A percentile compares a stretch with the other conserved stretches of the same genome.
Conservation (phyloP, 1,140 invertebrate species). For the Halyomorpha halys region DNA sequence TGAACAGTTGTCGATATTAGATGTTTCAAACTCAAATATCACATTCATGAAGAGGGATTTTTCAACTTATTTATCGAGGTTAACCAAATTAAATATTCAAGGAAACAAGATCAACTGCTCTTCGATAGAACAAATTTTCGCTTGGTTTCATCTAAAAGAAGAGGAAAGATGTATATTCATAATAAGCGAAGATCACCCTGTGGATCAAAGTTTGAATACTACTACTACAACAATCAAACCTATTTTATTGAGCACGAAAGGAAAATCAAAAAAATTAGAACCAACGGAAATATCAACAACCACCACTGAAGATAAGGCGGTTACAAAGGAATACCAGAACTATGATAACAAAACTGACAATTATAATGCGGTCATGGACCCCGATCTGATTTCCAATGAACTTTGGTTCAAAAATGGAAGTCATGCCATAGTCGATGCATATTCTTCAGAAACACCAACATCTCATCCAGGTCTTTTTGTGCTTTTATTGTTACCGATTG, state of each 20-base stretch:
- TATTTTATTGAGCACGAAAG: background rate
- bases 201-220: background rate
- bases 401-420: slow-evolving; percentile 20
- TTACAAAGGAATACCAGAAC: background rate
- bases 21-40: slow-evolving; percentile 54
- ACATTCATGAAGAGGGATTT: slow-evolving; percentile 54
- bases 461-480: slow-evolving; percentile 26
- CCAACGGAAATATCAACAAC: background rate
- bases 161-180: slow-evolving; percentile 15
- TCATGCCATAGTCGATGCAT: slow-evolving; percentile 22
- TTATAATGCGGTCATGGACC: background rate
- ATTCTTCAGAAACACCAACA: slow-evolving; percentile 22
- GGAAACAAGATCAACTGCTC: slow-evolving; percentile 53
- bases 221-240: background rate
- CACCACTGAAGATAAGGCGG: background rate
- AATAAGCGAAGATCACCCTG: slow-evolving; percentile 17
- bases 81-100: slow-evolving; percentile 46
- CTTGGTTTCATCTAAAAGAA: slow-evolving; percentile 15
- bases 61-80: slow-evolving; percentile 53
- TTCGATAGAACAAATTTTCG: background rate
- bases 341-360: background rate
- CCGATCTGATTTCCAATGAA: slow-evolving; percentile 20
- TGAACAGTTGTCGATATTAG: slow-evolving; percentile 52
- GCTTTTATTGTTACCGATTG: slow-evolving; percentile 24
- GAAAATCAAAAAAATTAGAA: background rate